Evolutionary conservation across 2,797 vertebrate genomes (phyloP), one percentile per base, ranked within the genome.

Genomic region (Chelonia mydas): DNA sequence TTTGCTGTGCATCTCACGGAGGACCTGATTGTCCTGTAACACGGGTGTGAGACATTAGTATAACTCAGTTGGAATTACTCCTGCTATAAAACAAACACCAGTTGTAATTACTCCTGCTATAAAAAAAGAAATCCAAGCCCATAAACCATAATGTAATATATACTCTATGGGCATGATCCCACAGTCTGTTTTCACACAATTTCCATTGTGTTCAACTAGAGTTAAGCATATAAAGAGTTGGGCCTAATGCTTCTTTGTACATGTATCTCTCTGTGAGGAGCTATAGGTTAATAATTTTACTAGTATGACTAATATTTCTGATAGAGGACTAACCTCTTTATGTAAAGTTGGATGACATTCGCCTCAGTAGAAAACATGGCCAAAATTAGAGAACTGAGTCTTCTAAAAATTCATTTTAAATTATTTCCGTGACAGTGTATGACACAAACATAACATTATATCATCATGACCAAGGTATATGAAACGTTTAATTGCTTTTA

Each of bases 231-330:
- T 77, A 77, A 49, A 77, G 45, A 77, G 74, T 77, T 77, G 74
- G 45, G 45, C 74, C 21, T 49, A 5, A 15, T 49, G 37, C 25
- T 49, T 77, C 12, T 77, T 49, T 16, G 7, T 77, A 77, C 45
- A 47, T 28, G 25, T 80, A 61, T 50, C 94, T 82, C 93, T 90
- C 85, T 78, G 74, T 83, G 53, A 49, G 33, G 50, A 61, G 88
- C 41, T 82, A 85, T 91, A 51, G 16, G 47, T 85, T 92, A 82
- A 87, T 7, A 88, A 82, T 81, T 78, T 81, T 51, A 81, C 51
- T 72, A 90, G 79, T 89, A 84, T 74, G 76, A 91, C 93, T 91
- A 90, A 79, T 72, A 88, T 91, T 92, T 85, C 90, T 92, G 78
- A 92, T 55, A 65, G 89, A 89, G 37, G 51, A 95, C 37, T 68